Percentiles rank a stretch among this genome's conserved stretches.
These are phyloP conservation scores for Ips typographus DNA, from an alignment of 1,140 invertebrate genomes.

Conservation along the genomic window DNA sequence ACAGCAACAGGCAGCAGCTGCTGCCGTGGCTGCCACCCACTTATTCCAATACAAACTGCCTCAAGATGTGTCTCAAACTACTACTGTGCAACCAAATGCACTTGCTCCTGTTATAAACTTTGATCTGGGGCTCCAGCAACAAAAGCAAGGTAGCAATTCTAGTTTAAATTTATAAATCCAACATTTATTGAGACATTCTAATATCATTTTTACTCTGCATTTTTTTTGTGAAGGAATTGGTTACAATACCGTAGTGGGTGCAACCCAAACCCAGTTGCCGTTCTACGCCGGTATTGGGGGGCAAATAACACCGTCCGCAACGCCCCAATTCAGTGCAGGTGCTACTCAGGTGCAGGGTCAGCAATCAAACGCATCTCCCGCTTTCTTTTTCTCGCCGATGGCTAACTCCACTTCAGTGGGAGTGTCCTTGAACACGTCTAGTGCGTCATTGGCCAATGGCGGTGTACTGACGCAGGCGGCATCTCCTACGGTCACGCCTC, in stretches of 20 bases:
- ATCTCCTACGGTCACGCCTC: slow-evolving; percentile 16
- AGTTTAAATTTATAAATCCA: not conserved
- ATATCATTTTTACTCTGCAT: not conserved
- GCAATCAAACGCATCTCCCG: slow-evolving; percentile 41
- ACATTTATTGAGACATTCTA: not conserved
- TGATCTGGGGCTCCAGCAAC: slow-evolving; percentile 48
- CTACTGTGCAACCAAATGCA: slow-evolving; percentile 34
- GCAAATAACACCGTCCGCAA: slow-evolving; percentile 13
- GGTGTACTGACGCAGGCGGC: slow-evolving; percentile 6
- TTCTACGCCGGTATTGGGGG: slow-evolving; percentile 44
- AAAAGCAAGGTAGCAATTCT: slow-evolving; percentile 41
- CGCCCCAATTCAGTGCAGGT: slow-evolving; percentile 35
- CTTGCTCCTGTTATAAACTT: slow-evolving; percentile 48
- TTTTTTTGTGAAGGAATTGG: slow-evolving; percentile 19
- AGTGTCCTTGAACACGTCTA: slow-evolving; percentile 9
- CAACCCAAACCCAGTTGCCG: slow-evolving; percentile 37
- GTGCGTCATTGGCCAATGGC: slow-evolving; percentile 21
- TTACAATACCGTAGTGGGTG: slow-evolving; percentile 18
- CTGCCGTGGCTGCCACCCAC: slow-evolving; percentile 32
- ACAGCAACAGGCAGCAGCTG: slow-evolving; percentile 38
- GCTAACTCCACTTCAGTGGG: slow-evolving; percentile 27
- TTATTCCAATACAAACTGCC: slow-evolving; percentile 51
- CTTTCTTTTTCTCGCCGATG: slow-evolving; percentile 48
- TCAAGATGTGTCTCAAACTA: slow-evolving; percentile 46
- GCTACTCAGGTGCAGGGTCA: slow-evolving; percentile 24